These are phyloP conservation scores for Tachina grossa DNA, from an alignment of 2,888 invertebrate species.

Conservation along the genomic window DNA sequence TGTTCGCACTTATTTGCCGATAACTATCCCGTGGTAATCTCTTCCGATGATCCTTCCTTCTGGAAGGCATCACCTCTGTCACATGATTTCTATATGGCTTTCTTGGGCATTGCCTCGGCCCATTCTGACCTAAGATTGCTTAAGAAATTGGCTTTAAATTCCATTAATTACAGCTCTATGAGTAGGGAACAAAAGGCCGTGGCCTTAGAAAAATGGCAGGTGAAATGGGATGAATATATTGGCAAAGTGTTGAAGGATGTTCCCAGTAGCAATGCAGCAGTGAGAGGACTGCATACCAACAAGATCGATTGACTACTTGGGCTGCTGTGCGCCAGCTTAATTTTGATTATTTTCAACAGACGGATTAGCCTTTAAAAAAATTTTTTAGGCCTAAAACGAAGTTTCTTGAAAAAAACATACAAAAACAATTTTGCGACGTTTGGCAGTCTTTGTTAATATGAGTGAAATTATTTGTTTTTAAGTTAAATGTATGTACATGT, in stretches of 20 bases:
- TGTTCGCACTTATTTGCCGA: constrained; percentile 86
- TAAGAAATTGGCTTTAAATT: constrained; percentile 89
- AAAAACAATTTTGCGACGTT: too few relatives aligned
- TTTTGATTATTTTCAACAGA: constrained; percentile 1
- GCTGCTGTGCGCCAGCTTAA: constrained; percentile 75
- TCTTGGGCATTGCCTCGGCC: constrained; percentile 88
- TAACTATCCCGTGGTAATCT: constrained; percentile 88
- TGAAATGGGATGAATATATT: constrained; percentile 85
- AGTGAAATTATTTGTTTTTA: too few relatives aligned
- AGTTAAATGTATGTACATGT: too few relatives aligned
- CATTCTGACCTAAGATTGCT: constrained; percentile 87
- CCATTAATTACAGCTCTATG: constrained; percentile 88
- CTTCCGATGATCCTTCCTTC: constrained; percentile 91
- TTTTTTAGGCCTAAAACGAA: too few relatives aligned
- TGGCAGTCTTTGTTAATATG: too few relatives aligned
- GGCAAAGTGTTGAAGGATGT: constrained; percentile 75
- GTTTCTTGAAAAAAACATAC: too few relatives aligned
- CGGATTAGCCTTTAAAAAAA: background rate
- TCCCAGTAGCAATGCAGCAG: constrained; percentile 20
- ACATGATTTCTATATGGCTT: constrained; percentile 91
- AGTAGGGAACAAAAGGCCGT: constrained; percentile 82
- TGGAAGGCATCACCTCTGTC: constrained; percentile 89
- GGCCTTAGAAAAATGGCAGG: constrained; percentile 84
- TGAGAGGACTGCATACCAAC: constrained; percentile 64
- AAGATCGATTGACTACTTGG: constrained; percentile 79